Evolutionary conservation across 92 coral and sea anemone genomes (phyloP), one percentile per base, ranked within the genome.

Genomic region (Meandrina meandrites): DNA sequence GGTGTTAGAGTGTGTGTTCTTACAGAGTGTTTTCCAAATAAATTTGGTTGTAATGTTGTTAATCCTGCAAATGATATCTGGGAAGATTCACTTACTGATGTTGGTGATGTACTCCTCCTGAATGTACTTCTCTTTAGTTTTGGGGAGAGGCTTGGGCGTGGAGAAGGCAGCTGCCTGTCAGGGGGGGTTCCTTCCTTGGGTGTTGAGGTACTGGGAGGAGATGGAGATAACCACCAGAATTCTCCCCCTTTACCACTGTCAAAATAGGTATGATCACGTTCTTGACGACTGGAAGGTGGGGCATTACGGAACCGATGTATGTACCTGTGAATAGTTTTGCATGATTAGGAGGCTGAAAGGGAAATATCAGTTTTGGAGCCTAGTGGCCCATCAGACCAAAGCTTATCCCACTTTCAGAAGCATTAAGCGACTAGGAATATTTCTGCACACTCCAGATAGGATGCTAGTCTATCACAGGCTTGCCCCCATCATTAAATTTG

Each of bases 181-280:
- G 92, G 81, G 21, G 96, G 95, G 76, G 98, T 93, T 58, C 91
- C 80, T 13, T 92, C 89, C 31, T 87, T 88, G 21, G 98, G 99
- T 34, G 99, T 95, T 5, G 99, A 95, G 76, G 86, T 91, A 48
- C 87, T 92, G 84, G 93, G 94, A 24, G 96, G 96, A 35, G 98
- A 96, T 35, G 99, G 91, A 16, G 95, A 86, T 89, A 95, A 87
- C 99, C 99, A 97, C 92, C 95, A 97, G 75, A 93, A 92, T 72
- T 90, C 92, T 2, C 92, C 90, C 42, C 84, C 92, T 42, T 86
- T 87, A 15, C 94, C 94, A 88, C 81, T 90, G 74, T 86, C 87
- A 51, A 93, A 82, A 60, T 82, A 88, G 9, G 76, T 47, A 27
- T 83, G 84, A 78, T 92, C 95, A 71, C 99, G 95, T 15, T 79